Evolutionary conservation across 2,797 vertebrate genomes (phyloP).

Genomic region (Gobio occitaniae): DNA sequence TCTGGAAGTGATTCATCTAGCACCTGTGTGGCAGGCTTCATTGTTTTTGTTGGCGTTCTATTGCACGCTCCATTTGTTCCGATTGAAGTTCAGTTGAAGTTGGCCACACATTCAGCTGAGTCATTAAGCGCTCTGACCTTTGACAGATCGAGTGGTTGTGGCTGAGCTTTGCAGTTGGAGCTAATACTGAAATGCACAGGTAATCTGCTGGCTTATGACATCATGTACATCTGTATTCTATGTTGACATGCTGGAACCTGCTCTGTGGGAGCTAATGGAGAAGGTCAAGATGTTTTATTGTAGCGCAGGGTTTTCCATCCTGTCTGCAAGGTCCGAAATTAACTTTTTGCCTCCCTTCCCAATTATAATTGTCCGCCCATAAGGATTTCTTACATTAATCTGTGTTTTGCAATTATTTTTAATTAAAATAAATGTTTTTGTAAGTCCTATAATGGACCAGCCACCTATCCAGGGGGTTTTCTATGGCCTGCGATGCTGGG

Average conservation of each 20-base stretch:
- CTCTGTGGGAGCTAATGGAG: constrained; percentile 41
- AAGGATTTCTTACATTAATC: not conserved
- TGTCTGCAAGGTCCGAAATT: not conserved
- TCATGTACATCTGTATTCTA: constrained; percentile 43
- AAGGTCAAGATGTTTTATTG: constrained; percentile 48
- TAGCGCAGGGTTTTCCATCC: constrained; percentile 34
- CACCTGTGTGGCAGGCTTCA: constrained; percentile 52
- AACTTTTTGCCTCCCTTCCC: not conserved
- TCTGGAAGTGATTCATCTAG: constrained; percentile 53
- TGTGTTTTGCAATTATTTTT: not conserved
- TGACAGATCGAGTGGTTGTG: constrained; percentile 61
- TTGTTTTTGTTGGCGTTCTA: constrained; percentile 52
- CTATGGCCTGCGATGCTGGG: not conserved
- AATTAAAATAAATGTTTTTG: not conserved
- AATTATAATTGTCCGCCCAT: not conserved
- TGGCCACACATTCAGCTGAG: constrained; percentile 67
- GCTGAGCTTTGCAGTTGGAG: constrained; percentile 60
- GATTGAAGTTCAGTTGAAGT: constrained; percentile 62
- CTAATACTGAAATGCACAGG: constrained; percentile 55
- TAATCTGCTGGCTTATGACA: constrained; percentile 28
- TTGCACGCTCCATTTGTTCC: constrained; percentile 63
- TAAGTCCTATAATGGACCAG: no score
- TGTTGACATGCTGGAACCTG: constrained; percentile 38
- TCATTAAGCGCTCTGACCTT: constrained; percentile 61
- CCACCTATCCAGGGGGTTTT: not conserved